phyloP scores from a whole-genome alignment of 2,113 vertebrate genomes.

The Gasterosteus nipponicus region DNA sequence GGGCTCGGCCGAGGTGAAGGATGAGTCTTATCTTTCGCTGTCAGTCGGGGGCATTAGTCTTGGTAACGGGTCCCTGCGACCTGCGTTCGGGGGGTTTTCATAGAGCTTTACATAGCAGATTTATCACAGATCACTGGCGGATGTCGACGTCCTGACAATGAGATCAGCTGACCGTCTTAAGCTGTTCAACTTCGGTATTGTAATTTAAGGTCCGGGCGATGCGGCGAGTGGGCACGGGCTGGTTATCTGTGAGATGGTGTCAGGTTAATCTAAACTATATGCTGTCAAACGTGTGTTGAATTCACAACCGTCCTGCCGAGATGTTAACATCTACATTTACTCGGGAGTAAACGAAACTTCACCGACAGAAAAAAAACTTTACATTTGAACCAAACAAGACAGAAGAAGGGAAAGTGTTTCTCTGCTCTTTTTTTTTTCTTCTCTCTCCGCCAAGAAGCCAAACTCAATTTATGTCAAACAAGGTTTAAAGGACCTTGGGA shows the following conservation, averaged over 20 bases:
- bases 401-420: constrained; percentile 81
- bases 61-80: constrained; percentile 94
- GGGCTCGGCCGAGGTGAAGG: constrained; percentile 93
- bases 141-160: constrained; percentile 64
- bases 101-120: constrained; percentile 97
- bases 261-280: not conserved
- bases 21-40: constrained; percentile 98
- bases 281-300: constrained; percentile 6
- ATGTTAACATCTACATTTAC: constrained; percentile 62
- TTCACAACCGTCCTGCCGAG: constrained; percentile 13
- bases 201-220: constrained; percentile 49
- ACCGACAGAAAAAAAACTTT: constrained; percentile 81
- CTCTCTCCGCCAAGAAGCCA: constrained; percentile 86
- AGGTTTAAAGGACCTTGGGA: constrained; percentile 99
- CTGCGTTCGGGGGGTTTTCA: constrained; percentile 92
- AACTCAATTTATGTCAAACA: constrained; percentile 99
- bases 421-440: constrained; percentile 78
- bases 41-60: constrained; percentile 97
- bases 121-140: constrained; percentile 90
- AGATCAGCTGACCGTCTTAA: constrained; percentile 69
- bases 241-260: constrained; percentile 17
- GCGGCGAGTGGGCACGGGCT: constrained; percentile 20
- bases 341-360: constrained; percentile 59
- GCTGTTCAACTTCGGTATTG: constrained; percentile 46
- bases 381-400: constrained; percentile 87